phyloP scores from a whole-genome alignment of 2,113 vertebrate species.

The Sylvia atricapilla region DNA sequence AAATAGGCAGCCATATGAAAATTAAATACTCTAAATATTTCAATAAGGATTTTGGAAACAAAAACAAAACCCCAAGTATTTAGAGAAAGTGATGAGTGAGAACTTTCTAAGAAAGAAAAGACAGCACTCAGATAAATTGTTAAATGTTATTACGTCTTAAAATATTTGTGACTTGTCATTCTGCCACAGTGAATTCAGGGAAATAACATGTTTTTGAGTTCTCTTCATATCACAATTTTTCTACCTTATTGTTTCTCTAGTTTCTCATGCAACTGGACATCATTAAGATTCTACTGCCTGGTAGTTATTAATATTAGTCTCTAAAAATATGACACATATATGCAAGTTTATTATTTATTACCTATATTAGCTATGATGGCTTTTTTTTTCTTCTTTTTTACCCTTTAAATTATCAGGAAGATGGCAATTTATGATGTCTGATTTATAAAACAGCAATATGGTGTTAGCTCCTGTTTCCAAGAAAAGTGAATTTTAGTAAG shows the following conservation, averaged over 20 bases:
- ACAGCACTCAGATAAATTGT: background rate
- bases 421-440: background rate
- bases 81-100: background rate
- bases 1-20: background rate
- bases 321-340: background rate
- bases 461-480: background rate
- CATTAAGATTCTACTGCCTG: background rate
- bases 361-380: background rate
- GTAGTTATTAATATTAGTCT: background rate
- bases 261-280: background rate
- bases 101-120: background rate
- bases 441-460: background rate
- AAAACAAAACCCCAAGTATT: accelerated
- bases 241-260: background rate
- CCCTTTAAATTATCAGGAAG: background rate
- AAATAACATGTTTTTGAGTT: background rate
- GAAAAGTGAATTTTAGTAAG: background rate
- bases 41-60: background rate
- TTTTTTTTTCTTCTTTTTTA: background rate
- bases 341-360: background rate
- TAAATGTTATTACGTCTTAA: background rate
- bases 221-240: background rate
- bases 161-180: background rate
- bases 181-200: background rate
- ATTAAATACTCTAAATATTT: background rate